Evolutionary conservation across 2,888 invertebrate genomes (phyloP).

Genomic region (Ochropleura leucogaster): DNA sequence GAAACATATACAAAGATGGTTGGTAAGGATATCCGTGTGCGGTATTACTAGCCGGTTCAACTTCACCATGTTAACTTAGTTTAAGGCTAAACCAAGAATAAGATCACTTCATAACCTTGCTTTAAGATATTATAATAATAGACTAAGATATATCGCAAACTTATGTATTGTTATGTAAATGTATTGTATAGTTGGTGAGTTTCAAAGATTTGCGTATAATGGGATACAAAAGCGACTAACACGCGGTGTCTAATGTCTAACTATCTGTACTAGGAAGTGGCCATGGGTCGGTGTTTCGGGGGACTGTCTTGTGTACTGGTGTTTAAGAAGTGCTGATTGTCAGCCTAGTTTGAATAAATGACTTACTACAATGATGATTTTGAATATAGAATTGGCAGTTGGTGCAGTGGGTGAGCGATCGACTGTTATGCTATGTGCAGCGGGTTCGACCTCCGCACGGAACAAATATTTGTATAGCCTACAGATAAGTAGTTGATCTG

Average conservation of each 20-base stretch:
- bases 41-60: slow-evolving; percentile 21
- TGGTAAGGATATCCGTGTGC: slow-evolving; percentile 2
- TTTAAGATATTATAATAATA: slow-evolving; percentile 7
- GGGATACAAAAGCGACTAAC: neutral
- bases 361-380: too few species aligned
- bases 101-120: slow-evolving; percentile 22
- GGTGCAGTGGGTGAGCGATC: too few species aligned
- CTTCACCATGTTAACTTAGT: slow-evolving; percentile 23
- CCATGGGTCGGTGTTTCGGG: too few species aligned
- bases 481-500: too few species aligned
- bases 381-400: too few species aligned
- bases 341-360: too few species aligned
- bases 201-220: neutral
- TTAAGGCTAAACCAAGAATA: slow-evolving; percentile 2
- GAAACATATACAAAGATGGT: slow-evolving; percentile 5
- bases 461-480: too few species aligned
- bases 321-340: too few species aligned
- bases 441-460: too few species aligned
- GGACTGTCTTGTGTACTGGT: too few species aligned
- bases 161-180: slow-evolving; percentile 12
- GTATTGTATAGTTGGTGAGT: slow-evolving; percentile 2
- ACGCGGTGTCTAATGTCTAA: neutral
- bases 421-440: too few species aligned
- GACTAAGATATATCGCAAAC: neutral
- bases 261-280: neutral